Percentiles rank a stretch among this genome's conserved stretches.
Conservation (phyloP, 2,797 vertebrate genomes). For the Enteromius unitaeniatus region DNA sequence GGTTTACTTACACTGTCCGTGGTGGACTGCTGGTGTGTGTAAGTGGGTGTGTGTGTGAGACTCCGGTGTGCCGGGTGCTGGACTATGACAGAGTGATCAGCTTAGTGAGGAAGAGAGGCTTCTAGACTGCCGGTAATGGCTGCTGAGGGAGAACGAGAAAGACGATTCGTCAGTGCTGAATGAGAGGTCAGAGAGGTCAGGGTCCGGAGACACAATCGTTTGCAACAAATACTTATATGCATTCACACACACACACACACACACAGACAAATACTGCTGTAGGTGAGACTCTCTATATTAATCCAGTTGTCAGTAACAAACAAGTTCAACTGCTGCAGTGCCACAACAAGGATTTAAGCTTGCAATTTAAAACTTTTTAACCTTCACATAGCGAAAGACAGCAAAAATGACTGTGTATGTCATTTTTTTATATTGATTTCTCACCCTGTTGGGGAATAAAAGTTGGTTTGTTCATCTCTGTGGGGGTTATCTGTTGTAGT, state of each 20-base stretch:
- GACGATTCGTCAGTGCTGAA: constrained; percentile 49
- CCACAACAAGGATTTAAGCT: constrained; percentile 25
- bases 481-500: constrained; percentile 29
- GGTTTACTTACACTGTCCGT: not conserved
- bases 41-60: constrained; percentile 19
- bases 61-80: constrained; percentile 30
- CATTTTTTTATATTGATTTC: constrained; percentile 30
- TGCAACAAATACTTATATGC: constrained; percentile 46
- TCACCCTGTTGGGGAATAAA: constrained; percentile 17
- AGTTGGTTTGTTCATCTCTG: constrained; percentile 29
- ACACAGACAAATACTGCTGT: constrained; percentile 29
- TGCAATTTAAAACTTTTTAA: constrained; percentile 43
- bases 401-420: constrained; percentile 25
- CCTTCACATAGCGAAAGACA: constrained; percentile 21
- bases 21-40: not conserved
- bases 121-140: constrained; percentile 48
- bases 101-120: constrained; percentile 48
- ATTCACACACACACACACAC: constrained; percentile 1
- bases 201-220: constrained; percentile 46
- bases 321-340: constrained; percentile 8
- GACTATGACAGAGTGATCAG: constrained; percentile 54
- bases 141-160: constrained; percentile 49
- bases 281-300: constrained; percentile 21
- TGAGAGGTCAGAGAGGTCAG: constrained; percentile 50
- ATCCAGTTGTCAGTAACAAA: constrained; percentile 37